phyloP scores from a whole-genome alignment of 2,888 invertebrate species.

The Deilephila elpenor region DNA sequence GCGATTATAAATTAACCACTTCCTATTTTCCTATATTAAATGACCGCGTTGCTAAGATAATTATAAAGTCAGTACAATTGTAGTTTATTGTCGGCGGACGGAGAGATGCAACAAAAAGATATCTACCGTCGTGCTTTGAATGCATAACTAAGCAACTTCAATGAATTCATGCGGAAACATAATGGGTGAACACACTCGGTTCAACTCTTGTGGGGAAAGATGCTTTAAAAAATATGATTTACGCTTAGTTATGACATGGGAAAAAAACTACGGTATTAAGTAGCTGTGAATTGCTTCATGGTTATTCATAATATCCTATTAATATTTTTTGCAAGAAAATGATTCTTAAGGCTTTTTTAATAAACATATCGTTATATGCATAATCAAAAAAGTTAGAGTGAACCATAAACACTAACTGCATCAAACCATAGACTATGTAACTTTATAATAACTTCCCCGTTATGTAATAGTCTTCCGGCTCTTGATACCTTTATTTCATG shows the following conservation, averaged over 20 bases:
- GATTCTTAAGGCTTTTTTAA: too few species aligned
- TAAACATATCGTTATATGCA: too few species aligned
- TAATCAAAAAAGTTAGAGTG: not conserved
- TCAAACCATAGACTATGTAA: slow-evolving; percentile 1
- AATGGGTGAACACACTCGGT: slow-evolving; percentile 27
- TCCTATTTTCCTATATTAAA: slow-evolving; percentile 7
- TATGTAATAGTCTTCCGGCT: slow-evolving; percentile 13
- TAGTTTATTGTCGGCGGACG: slow-evolving; percentile 28
- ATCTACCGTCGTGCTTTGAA: slow-evolving; percentile 41
- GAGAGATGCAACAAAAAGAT: slow-evolving; percentile 39
- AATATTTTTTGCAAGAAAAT: not conserved
- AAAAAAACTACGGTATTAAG: not conserved
- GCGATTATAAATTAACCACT: too few species aligned
- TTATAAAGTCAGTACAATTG: not conserved
- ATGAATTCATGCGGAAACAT: slow-evolving; percentile 41
- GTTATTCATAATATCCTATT: not conserved
- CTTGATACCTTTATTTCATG: not conserved
- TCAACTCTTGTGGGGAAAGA: slow-evolving; percentile 3
- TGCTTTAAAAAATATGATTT: not conserved
- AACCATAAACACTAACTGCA: not conserved
- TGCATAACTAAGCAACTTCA: slow-evolving; percentile 38
- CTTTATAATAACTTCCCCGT: not conserved
- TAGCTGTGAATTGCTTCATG: not conserved
- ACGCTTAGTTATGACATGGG: not conserved
- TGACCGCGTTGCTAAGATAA: not conserved